Base-by-base conservation (phyloP, 2,797 vertebrate genomes). In the Apodemus agrarius region DNA sequence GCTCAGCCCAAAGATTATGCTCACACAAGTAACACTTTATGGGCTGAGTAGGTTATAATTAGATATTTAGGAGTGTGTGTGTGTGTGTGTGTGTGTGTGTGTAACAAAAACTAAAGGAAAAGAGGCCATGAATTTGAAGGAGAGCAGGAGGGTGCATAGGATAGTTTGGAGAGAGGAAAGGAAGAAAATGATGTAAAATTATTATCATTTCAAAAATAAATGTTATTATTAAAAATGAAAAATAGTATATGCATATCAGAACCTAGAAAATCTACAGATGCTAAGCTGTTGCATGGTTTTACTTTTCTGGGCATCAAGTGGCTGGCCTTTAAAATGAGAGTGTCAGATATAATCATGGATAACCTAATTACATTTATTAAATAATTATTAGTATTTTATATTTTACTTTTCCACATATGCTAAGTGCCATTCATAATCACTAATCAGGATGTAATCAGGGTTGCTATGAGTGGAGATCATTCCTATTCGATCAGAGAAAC, bases 321-420 rank as follows among this genome's bases (percentile, higher is more conserved):
- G 17, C 82, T 95, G 40, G 46, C 59, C 34, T 63, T 16, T 34
- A 93, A 90, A 94, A 59, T 57, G 13, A 57, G 8, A 31, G 46
- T 37, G 4, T 81, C n/a, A 34, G 75, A 91, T 78, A 80, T 74
- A 93, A 96, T 96, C 84, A 87, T 14, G 2, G 22, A 37, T 90
- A 93, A 93, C 76, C 63, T 88, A 90, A 96, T 96, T 92, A 37
- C 19, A 81, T 85, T 97, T 96, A 96, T 97, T 88, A 93, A 95
- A 89, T 96, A 93, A 96, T 90, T 96, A n/a, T 92, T 78, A 63
- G 86, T 86, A 74, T 93, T 94, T 96, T 91, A 24, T 90, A 57
- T 89, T 81, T 72, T 89, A 80, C 91, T 93, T 88, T 90, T 63
- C 74, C 83, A 95, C 80, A 31, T 83, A 61, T 65, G 19, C 78